A percentile compares a stretch with the other conserved stretches of the same genome.
These are phyloP conservation scores for Pseudomyrmex concolor DNA, from an alignment of 1,140 invertebrate genomes.

Conservation along the genomic window DNA sequence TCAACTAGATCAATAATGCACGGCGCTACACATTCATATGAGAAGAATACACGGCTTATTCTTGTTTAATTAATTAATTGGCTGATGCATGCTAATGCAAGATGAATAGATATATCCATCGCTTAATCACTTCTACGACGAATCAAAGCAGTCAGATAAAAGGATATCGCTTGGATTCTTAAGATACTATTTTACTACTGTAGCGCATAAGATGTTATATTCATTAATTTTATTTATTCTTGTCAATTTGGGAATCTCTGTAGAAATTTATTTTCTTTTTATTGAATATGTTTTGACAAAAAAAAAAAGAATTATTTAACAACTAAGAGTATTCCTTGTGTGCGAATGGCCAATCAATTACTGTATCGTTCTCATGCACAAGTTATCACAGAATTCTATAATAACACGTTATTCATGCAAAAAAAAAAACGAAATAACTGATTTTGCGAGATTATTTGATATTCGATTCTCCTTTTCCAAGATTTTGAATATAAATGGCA, in stretches of 20 bases:
- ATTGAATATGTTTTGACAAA: slow-evolving; percentile 23
- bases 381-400: slow-evolving; percentile 17
- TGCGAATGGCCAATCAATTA: neutral
- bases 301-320: slow-evolving; percentile 2
- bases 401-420: neutral
- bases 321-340: neutral
- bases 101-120: slow-evolving; percentile 55
- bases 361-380: slow-evolving; percentile 17
- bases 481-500: neutral
- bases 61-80: slow-evolving; percentile 54
- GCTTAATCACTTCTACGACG: slow-evolving; percentile 67
- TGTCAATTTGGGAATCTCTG: slow-evolving; percentile 53
- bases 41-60: slow-evolving; percentile 3
- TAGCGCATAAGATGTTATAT: slow-evolving; percentile 56
- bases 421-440: neutral
- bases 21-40: slow-evolving; percentile 3
- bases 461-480: neutral
- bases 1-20: slow-evolving; percentile 1
- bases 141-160: slow-evolving; percentile 73
- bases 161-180: slow-evolving; percentile 60
- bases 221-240: slow-evolving; percentile 70
- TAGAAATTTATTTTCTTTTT: slow-evolving; percentile 25
- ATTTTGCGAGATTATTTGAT: slow-evolving; percentile 2
- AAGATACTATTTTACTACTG: slow-evolving; percentile 71
- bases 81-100: slow-evolving; percentile 68